A percentile compares a stretch with the other conserved stretches of the same genome.
Conservation (phyloP, 2,888 invertebrate genomes). For the Ypsolopha scabrella region DNA sequence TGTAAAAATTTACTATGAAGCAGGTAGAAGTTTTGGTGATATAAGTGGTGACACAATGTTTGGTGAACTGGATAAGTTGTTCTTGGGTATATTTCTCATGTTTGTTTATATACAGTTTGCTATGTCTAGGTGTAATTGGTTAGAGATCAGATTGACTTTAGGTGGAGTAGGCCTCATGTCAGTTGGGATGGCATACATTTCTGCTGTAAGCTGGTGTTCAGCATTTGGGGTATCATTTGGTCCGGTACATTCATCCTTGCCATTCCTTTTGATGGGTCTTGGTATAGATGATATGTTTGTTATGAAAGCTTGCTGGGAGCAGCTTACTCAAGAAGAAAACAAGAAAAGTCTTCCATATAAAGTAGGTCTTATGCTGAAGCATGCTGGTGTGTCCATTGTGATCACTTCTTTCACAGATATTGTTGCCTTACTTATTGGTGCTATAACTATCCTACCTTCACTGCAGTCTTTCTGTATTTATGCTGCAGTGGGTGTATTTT, state of each 20-base stretch:
- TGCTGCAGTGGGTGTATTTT: constrained; percentile 80
- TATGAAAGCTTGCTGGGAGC: constrained; percentile 83
- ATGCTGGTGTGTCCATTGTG: constrained; percentile 87
- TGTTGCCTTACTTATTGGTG: constrained; percentile 82
- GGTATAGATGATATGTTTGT: constrained; percentile 90
- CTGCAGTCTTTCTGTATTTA: constrained; percentile 86
- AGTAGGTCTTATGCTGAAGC: constrained; percentile 78
- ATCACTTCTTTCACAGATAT: constrained; percentile 88
- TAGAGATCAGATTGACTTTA: constrained; percentile 77
- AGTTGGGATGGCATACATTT: constrained; percentile 79
- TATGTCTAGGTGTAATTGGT: constrained; percentile 79
- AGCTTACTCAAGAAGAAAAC: constrained; percentile 64
- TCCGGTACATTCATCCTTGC: constrained; percentile 84
- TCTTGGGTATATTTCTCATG: constrained; percentile 77
- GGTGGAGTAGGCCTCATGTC: constrained; percentile 77
- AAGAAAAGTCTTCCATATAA: constrained; percentile 71
- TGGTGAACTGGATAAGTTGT: constrained; percentile 77
- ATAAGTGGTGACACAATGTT: constrained; percentile 78
- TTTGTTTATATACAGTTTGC: constrained; percentile 80
- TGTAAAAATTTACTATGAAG: constrained; percentile 65
- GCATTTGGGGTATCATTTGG: constrained; percentile 79
- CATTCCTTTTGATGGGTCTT: constrained; percentile 84
- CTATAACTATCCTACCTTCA: constrained; percentile 83
- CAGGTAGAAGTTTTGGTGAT: constrained; percentile 82
- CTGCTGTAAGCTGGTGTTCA: constrained; percentile 80